Conservation (phyloP, 2,113 vertebrate species). For the Myiopsitta monachus region DNA sequence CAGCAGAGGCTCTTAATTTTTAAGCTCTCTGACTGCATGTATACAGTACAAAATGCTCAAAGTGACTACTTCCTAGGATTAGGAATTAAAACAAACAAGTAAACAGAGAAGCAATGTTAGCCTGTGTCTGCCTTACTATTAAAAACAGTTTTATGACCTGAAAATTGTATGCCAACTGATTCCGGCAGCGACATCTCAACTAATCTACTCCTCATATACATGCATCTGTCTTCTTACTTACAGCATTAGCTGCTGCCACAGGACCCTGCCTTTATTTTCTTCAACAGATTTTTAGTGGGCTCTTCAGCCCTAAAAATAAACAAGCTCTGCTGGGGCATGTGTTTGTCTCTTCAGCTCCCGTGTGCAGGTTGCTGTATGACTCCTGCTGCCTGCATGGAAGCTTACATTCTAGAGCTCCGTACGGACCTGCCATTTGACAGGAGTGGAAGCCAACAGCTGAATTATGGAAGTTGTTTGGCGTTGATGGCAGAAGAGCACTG, state of each 20-base stretch:
- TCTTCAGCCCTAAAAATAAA: conserved; percentile 49
- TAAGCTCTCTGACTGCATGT: background rate
- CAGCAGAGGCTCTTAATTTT: background rate
- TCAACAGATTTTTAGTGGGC: conserved; percentile 53
- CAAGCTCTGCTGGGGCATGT: background rate
- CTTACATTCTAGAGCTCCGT: background rate
- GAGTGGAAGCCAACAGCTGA: background rate
- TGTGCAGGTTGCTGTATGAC: background rate
- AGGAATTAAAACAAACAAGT: conserved; percentile 39
- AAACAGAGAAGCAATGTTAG: conserved; percentile 36
- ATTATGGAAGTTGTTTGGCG: background rate
- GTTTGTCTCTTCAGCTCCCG: background rate
- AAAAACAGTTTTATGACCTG: conserved; percentile 47
- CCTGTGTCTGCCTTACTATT: background rate
- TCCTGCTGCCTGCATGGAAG: background rate
- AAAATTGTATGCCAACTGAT: background rate
- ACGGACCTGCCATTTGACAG: background rate
- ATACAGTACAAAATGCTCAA: background rate
- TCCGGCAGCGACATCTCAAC: conserved; percentile 9
- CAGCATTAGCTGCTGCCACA: background rate
- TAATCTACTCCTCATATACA: background rate
- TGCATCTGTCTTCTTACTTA: conserved; percentile 20
- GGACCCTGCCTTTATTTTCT: conserved; percentile 49
- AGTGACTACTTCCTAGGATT: conserved; percentile 39
- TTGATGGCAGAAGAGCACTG: background rate